phyloP scores from a whole-genome alignment of 1,140 invertebrate genomes.

The Caenorhabditis inopinata region DNA sequence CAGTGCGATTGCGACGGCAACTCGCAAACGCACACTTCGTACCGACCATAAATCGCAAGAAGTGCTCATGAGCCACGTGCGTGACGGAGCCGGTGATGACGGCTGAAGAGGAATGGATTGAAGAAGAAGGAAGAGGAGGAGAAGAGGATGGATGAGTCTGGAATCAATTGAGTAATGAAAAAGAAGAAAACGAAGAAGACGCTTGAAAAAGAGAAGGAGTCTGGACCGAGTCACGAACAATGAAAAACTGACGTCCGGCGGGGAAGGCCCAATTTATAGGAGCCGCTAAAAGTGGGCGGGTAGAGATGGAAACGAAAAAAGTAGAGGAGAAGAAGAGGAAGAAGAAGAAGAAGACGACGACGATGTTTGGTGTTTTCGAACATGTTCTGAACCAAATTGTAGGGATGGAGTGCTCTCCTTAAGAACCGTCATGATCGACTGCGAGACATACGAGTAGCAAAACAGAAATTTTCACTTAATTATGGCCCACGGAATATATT shows the following conservation, averaged over 20 bases:
- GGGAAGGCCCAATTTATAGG: not conserved
- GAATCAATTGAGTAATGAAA: not conserved
- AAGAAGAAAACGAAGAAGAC: not conserved
- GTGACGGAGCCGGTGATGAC: not conserved
- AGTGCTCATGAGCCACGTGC: not conserved
- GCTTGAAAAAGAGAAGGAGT: not conserved
- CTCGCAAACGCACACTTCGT: conserved; percentile 52
- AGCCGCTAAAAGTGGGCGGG: conserved; percentile 10
- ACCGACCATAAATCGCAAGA: conserved; percentile 53
- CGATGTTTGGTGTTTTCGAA: conserved; percentile 24
- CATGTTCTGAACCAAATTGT: conserved; percentile 17
- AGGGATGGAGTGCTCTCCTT: not conserved
- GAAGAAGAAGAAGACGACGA: conserved; percentile 5
- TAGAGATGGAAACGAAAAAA: not conserved
- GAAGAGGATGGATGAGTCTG: not conserved
- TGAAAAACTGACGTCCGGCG: not conserved
- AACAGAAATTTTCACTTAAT: not conserved
- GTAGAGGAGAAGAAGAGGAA: not conserved
- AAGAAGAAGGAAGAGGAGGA: not conserved
- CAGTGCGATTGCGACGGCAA: conserved; percentile 59
- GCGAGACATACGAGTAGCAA: not conserved
- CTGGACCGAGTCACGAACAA: not conserved
- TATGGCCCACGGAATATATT: not conserved
- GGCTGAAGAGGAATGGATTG: not conserved
- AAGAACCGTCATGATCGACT: not conserved